phyloP scores from a whole-genome alignment of 2,888 invertebrate genomes.

The Parnassius glacialis region DNA sequence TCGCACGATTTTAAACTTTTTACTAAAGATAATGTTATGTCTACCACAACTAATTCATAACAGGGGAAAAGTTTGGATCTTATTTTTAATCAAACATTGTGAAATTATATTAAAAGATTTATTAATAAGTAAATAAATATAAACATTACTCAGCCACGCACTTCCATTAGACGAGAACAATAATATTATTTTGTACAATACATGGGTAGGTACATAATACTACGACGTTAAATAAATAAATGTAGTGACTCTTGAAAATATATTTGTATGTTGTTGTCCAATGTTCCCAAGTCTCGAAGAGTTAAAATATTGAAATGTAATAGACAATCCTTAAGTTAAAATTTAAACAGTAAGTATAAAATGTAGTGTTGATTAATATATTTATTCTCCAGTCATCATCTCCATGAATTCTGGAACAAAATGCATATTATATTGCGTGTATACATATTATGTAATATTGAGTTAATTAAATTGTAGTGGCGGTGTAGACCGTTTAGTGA shows the following conservation, averaged over 20 bases:
- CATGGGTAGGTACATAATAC: slow-evolving; percentile 59
- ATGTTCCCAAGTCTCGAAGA: slow-evolving; percentile 66
- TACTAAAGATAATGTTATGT: too few species aligned
- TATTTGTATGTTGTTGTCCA: slow-evolving; percentile 48
- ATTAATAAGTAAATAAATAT: slow-evolving; percentile 77
- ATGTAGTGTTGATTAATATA: slow-evolving; percentile 35
- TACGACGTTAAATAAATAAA: slow-evolving; percentile 44
- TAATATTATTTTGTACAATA: slow-evolving; percentile 75
- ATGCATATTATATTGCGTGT: background rate
- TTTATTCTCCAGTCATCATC: slow-evolving; percentile 97
- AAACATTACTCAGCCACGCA: slow-evolving; percentile 77
- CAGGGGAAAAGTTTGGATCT: too few species aligned
- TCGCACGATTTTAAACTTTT: slow-evolving; percentile 27
- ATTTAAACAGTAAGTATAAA: slow-evolving; percentile 55
- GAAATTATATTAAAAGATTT: slow-evolving; percentile 75
- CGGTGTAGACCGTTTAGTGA: too few species aligned
- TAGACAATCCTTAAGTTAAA: slow-evolving; percentile 61
- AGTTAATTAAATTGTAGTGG: too few species aligned
- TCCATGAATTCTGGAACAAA: slow-evolving; percentile 94
- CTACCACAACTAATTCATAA: too few species aligned
- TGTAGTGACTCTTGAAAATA: slow-evolving; percentile 16
- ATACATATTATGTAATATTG: too few species aligned
- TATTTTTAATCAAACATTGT: slow-evolving; percentile 31
- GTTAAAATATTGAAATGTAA: slow-evolving; percentile 66
- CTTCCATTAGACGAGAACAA: slow-evolving; percentile 72